Base-by-base conservation (phyloP, 1,140 invertebrate species). In the Branchinecta lynchi region DNA sequence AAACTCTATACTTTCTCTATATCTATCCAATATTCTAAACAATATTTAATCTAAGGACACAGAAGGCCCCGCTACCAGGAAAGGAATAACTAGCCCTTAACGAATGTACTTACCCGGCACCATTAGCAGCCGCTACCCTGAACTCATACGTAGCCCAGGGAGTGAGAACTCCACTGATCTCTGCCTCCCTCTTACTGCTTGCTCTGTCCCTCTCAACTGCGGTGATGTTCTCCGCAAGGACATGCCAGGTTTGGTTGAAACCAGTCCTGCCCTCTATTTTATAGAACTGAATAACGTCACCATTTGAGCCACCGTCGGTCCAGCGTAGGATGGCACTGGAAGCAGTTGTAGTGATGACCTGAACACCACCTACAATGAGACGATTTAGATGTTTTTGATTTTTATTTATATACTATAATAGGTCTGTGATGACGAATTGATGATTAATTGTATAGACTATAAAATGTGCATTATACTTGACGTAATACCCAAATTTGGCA, bases 71-170 rank as follows among this genome's bases (percentile, higher is more conserved):
- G 32, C 5, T 32, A 3, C 5, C 32, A 32, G 32, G 32, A 32
- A 32, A 32, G 32, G 32, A 32, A 32, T 1, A 32, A 32, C 32
- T 32, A 32, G 5, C 32, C 32, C 32, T 3, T 3, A 32, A 32
- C 32, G 32, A 32, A 5, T 32, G 1, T 5, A 5, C 32, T 32
- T 85, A 84, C 8, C 94, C 95, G 32, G 89, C 81, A 72, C 84
- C 82, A 78, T 97, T 98, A 21, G 86, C 85, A 12, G 93, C 92
- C 72, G 85, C 81, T 3, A 98, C 86, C 71, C 92, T 82, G 76
- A 98, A 98, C 76, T 90, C 89, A 77, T 98, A 98, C 0, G 85
- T 85, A 0, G 89, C 90, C 83, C 88, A 94, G 0, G 94, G 93
- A 69, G 86, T 86, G 6, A 98, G 79, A 10, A 84, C 80, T 73